A percentile compares a stretch with the other conserved stretches of the same genome.
phyloP scores from a whole-genome alignment of 2,888 invertebrate genomes.

The Phymatocera aterrima region DNA sequence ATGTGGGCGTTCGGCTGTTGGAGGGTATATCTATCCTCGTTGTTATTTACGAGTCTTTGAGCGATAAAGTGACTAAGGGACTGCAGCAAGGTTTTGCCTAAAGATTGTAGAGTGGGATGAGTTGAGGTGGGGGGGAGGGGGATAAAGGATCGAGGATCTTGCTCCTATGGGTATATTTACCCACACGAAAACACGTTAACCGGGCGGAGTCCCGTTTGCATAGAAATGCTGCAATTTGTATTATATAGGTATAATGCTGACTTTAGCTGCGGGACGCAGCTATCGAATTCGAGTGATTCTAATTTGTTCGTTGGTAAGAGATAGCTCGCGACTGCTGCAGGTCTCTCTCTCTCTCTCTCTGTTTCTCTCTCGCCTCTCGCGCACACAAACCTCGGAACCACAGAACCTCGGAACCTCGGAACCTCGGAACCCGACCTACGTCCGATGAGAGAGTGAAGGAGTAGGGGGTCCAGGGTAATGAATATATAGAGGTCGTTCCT shows the following conservation, averaged over 20 bases:
- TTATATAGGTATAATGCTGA: no score
- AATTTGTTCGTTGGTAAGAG: conserved; percentile 37
- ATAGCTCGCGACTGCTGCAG: neutral
- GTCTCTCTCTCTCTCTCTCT: neutral
- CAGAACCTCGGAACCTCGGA: no score
- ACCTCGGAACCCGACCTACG: conserved; percentile 10
- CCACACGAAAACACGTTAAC: conserved; percentile 4
- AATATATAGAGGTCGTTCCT: conserved; percentile 36
- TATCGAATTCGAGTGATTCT: conserved; percentile 45
- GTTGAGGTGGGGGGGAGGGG: neutral
- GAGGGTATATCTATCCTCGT: conserved; percentile 1
- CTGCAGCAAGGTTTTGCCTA: neutral
- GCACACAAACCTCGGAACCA: neutral
- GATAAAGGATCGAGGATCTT: no score
- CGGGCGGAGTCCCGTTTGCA: conserved; percentile 39
- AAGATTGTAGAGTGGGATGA: neutral
- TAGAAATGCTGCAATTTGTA: conserved; percentile 43
- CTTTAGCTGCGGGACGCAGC: no score
- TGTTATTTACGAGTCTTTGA: conserved; percentile 42
- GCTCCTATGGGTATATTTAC: neutral
- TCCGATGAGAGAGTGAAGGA: neutral
- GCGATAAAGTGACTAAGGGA: conserved; percentile 38
- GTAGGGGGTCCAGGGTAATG: conserved; percentile 20
- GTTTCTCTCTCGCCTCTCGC: neutral
- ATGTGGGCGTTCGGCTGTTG: neutral